phyloP scores from a whole-genome alignment of 2,797 vertebrate genomes.

The Chiloscyllium punctatum region DNA sequence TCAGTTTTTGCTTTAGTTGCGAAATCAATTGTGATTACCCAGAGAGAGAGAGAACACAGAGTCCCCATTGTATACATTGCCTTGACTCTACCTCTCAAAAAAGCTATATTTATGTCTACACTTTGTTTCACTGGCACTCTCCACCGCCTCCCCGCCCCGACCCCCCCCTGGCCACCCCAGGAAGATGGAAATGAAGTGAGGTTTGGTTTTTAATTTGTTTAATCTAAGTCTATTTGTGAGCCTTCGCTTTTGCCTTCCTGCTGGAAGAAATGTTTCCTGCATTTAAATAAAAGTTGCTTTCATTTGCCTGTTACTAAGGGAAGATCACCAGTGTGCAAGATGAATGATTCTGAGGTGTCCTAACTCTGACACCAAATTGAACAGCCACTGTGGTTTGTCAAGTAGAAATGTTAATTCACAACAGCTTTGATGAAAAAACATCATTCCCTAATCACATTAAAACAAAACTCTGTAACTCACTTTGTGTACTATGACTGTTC shows the following conservation, averaged over 20 bases:
- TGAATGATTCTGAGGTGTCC: neutral
- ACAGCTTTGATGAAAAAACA: neutral
- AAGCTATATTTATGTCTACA: neutral
- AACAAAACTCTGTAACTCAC: neutral
- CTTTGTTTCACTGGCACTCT: neutral
- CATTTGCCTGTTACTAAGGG: neutral
- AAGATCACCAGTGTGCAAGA: neutral
- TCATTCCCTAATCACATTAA: neutral
- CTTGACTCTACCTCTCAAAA: neutral
- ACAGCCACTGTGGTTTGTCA: neutral
- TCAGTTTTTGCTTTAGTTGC: neutral
- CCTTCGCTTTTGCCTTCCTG: neutral
- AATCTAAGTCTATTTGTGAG: neutral
- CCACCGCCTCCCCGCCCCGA: neutral
- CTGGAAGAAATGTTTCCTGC: neutral
- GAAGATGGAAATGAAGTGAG: neutral
- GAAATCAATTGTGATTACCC: neutral
- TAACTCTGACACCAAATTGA: neutral
- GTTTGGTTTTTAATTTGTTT: neutral
- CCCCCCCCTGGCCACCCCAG: too few species aligned
- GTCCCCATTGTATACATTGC: neutral
- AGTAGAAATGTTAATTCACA: neutral
- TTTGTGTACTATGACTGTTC: too few species aligned
- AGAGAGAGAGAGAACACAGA: too few species aligned
- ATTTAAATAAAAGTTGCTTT: neutral